phyloP scores from a whole-genome alignment of 2,888 invertebrate genomes.

The Andrena hattorfiana region DNA sequence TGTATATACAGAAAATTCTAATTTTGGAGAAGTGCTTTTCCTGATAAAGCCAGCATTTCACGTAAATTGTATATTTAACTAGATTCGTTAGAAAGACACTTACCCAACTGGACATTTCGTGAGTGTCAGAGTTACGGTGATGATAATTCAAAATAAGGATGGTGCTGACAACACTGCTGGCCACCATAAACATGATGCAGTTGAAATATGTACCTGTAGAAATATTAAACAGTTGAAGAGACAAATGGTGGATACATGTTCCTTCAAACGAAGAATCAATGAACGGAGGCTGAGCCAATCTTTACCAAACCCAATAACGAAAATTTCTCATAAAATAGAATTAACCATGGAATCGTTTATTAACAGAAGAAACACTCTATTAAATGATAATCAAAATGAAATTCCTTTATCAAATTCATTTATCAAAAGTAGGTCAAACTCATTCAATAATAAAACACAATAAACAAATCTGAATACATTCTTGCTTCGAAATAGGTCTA shows the following conservation, averaged over 20 bases:
- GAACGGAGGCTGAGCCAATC: not conserved
- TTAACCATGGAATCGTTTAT: not conserved
- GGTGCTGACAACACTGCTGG: conserved; percentile 98
- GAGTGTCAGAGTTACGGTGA: conserved; percentile 98
- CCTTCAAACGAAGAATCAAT: too few species aligned
- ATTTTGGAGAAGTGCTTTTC: not conserved
- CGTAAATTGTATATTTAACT: not conserved
- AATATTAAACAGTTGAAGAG: conserved; percentile 23
- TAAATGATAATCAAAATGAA: not conserved
- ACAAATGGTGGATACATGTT: not conserved
- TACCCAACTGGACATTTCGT: conserved; percentile 99
- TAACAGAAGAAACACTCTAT: not conserved
- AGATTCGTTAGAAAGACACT: conserved; percentile 10
- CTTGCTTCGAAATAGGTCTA: not conserved
- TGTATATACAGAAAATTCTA: too few species aligned
- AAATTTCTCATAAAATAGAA: not conserved
- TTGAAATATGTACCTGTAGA: conserved; percentile 97
- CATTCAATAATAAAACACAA: not conserved
- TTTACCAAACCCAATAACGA: not conserved
- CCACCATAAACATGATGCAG: conserved; percentile 99
- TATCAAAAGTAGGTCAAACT: not conserved
- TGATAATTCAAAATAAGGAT: conserved; percentile 99
- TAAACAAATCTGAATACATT: not conserved
- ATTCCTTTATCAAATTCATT: too few species aligned
- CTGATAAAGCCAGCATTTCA: not conserved